Conservation (phyloP, 2,797 vertebrate species). For the Melanotaenia nigrans region DNA sequence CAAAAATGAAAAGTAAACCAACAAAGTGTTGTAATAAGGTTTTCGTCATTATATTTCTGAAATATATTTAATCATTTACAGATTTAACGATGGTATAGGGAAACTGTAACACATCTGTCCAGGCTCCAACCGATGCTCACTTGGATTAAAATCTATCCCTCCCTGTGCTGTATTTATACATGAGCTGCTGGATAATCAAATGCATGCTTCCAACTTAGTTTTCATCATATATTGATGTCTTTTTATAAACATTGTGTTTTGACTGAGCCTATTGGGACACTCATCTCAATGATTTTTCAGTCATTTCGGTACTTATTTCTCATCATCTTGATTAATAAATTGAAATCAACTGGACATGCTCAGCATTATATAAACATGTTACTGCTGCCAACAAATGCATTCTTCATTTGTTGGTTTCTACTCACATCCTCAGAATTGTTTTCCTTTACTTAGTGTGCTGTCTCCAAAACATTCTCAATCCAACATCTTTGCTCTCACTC, state of each 20-base stretch:
- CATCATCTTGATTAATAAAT: not conserved
- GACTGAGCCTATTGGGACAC: not conserved
- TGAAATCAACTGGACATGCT: not conserved
- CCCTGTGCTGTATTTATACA: not conserved
- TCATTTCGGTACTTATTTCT: not conserved
- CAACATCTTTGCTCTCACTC: not conserved
- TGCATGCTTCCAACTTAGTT: not conserved
- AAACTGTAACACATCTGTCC: not conserved
- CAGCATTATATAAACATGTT: not conserved
- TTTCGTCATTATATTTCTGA: not conserved
- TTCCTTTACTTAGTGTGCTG: not conserved
- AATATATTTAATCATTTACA: not conserved
- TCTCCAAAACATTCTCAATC: not conserved
- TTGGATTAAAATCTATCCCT: not conserved
- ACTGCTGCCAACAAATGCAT: not conserved
- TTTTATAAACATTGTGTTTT: not conserved
- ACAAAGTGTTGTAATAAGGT: not conserved
- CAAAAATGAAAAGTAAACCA: not conserved
- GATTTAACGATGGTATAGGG: not conserved
- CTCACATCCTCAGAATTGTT: not conserved
- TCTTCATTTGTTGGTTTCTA: not conserved
- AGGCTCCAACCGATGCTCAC: not conserved
- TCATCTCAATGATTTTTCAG: not conserved
- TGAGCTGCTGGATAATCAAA: not conserved
- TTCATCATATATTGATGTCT: not conserved